Evolutionary conservation across 2,113 vertebrate genomes (phyloP).

Genomic region (Platycercus adscitus): DNA sequence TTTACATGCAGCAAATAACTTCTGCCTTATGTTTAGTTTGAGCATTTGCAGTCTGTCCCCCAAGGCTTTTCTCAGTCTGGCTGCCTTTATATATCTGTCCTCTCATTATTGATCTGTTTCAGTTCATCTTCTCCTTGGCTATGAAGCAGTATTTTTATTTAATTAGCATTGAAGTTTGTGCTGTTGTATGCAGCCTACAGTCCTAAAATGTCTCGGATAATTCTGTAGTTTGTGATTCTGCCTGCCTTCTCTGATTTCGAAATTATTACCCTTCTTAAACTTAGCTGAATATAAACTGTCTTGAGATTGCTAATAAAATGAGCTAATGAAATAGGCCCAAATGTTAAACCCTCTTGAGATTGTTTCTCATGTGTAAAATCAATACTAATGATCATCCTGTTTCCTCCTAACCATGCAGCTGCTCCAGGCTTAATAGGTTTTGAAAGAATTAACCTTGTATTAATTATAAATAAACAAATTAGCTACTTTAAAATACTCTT

Average conservation of each 20-base stretch:
- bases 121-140: background rate
- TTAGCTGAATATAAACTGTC: background rate
- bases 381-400: background rate
- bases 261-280: background rate
- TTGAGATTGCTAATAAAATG: slow-evolving; percentile 17
- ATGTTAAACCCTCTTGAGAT: background rate
- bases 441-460: slow-evolving; percentile 29
- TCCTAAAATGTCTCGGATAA: background rate
- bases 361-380: background rate
- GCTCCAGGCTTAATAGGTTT: background rate
- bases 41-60: background rate
- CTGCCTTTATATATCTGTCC: background rate
- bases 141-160: background rate
- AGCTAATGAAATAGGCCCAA: slow-evolving; percentile 17
- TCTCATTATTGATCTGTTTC: background rate
- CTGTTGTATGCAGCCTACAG: background rate
- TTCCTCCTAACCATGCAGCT: slow-evolving; percentile 5
- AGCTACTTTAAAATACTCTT: background rate
- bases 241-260: background rate
- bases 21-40: background rate
- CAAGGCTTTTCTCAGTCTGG: background rate
- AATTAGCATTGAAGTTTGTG: background rate
- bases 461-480: slow-evolving; percentile 25
- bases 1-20: background rate
- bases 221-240: background rate